These are phyloP conservation scores for Pyrocephalus nanus DNA, from an alignment of 2,797 vertebrate genomes.

Conservation along the genomic window DNA sequence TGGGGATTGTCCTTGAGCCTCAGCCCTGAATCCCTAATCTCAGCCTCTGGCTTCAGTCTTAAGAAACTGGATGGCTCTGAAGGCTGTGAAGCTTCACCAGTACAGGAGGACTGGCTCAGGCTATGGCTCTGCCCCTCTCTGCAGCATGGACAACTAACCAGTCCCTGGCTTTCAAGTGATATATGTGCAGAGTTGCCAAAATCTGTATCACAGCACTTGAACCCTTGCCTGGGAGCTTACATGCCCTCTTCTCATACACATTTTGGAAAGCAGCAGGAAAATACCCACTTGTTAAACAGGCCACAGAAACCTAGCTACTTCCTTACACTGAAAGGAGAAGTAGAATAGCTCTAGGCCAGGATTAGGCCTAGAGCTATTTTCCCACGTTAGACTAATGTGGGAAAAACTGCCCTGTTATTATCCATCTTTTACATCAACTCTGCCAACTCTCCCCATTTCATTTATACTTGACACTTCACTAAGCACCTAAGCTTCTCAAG, in stretches of 20 bases:
- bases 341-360: neutral
- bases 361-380: neutral
- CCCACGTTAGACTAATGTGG: neutral
- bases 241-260: neutral
- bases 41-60: neutral
- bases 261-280: neutral
- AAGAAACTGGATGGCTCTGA: neutral
- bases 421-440: neutral
- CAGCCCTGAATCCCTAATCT: neutral
- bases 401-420: neutral
- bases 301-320: neutral
- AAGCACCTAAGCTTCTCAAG: neutral
- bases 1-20: neutral
- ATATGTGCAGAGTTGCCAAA: accelerated
- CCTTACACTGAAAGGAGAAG: neutral
- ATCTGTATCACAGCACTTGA: neutral
- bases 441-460: neutral
- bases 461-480: neutral
- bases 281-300: neutral
- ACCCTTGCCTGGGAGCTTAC: neutral
- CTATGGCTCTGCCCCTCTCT: neutral
- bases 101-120: neutral
- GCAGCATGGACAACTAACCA: neutral
- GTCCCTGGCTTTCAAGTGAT: neutral
- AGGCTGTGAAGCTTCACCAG: neutral